phyloP scores from a whole-genome alignment of 2,797 vertebrate species.

The Lutjanus campechanus region DNA sequence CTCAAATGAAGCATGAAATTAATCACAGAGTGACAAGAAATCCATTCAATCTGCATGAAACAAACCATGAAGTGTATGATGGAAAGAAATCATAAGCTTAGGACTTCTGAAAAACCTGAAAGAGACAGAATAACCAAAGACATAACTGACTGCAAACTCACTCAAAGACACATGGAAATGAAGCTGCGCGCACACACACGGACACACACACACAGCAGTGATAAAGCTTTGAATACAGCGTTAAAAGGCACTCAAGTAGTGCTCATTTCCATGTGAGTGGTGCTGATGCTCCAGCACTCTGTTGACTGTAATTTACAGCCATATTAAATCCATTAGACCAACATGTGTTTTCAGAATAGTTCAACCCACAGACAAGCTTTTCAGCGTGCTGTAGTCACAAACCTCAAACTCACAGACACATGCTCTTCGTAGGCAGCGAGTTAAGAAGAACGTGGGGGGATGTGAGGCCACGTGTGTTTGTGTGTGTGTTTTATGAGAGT shows the following conservation, averaged over 20 bases:
- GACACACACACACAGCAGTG: conserved; percentile 17
- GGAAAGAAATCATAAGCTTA: not conserved
- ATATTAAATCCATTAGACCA: conserved; percentile 82
- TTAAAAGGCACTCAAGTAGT: conserved; percentile 66
- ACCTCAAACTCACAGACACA: conserved; percentile 58
- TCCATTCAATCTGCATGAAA: conserved; percentile 4
- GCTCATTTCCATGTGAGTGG: conserved; percentile 75
- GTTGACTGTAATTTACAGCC: conserved; percentile 77
- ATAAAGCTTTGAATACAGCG: conserved; percentile 53
- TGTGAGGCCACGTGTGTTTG: not conserved
- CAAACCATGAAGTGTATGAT: conserved; percentile 4
- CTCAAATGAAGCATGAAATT: conserved; percentile 50
- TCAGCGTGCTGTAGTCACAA: conserved; percentile 51
- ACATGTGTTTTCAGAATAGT: conserved; percentile 75
- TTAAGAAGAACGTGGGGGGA: conserved; percentile 18
- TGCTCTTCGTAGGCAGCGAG: conserved; percentile 23
- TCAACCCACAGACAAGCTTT: conserved; percentile 66
- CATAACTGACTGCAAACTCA: conserved; percentile 42
- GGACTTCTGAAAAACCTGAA: conserved; percentile 7
- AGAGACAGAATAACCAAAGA: not conserved
- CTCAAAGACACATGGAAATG: conserved; percentile 25
- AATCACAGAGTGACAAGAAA: conserved; percentile 38
- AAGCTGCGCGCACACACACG: conserved; percentile 26
- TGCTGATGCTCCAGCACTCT: conserved; percentile 55
- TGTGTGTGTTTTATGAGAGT: conserved; percentile 9